Evolutionary conservation across 2,113 vertebrate species (phyloP), one percentile per base, ranked within the genome.

Genomic region (Pangasianodon gigas): DNA sequence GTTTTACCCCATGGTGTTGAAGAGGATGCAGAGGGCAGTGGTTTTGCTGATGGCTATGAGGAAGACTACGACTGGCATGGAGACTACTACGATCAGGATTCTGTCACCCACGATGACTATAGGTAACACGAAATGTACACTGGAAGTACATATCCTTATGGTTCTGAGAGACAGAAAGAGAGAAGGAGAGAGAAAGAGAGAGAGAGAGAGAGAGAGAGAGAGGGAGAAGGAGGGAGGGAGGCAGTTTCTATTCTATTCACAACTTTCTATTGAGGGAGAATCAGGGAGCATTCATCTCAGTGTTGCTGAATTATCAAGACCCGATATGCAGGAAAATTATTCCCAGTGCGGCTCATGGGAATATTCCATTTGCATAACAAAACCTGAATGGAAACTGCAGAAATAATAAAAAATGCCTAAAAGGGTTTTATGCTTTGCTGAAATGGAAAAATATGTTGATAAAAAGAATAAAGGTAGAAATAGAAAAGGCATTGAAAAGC

Each of bases 21-120:
- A 82, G 96, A 94, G 0, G 80, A 84, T 3, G 90, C 91, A 65
- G 95, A 96, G 85, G 96, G 96, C 75, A 88, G 86, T 21, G 84
- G 94, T 0, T 95, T 92, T 18, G 93, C 93, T 9, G 96, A 96
- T 71, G 96, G 95, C 89, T 97, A 95, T 91, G 93, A 94, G 24
- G 93, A 96, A 90, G 96, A 95, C 89, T 97, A 96, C 0, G 95
- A 96, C 90, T 97, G 96, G 94, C 95, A 96, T 0, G 95, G 94
- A 16, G 95, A 96, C 92, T 96, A 96, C 95, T 97, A 97, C 87
- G 89, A 91, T 67, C 95, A 92, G 0, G 93, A 96, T 8, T 95
- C 96, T 81, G 88, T 95, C 11, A 84, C 94, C 92, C 95, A 96
- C 90, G 95, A 94, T 52, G 96, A 96, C 18, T 96, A 97, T 95